These are phyloP conservation scores for Dolichopus griseipennis DNA, from an alignment of 2,888 invertebrate species.

Conservation along the genomic window DNA sequence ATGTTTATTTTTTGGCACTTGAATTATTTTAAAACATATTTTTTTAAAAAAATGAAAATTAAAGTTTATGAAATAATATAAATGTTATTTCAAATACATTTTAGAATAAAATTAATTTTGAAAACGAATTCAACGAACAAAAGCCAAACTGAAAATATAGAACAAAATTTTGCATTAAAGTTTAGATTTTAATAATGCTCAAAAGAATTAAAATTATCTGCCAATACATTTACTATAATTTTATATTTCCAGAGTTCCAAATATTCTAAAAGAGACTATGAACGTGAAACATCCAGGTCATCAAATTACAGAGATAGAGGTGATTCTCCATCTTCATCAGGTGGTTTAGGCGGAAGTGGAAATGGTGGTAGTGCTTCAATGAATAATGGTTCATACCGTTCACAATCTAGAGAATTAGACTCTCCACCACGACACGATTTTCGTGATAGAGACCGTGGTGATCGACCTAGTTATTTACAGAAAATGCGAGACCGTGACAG, in stretches of 20 bases:
- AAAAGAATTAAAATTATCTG: too few species aligned
- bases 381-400: slow-evolving; percentile 57
- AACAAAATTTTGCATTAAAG: too few species aligned
- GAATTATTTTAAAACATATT: too few species aligned
- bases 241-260: slow-evolving; percentile 53
- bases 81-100: too few species aligned
- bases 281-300: slow-evolving; percentile 42
- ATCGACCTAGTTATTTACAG: slow-evolving; percentile 47
- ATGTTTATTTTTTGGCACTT: too few species aligned
- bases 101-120: too few species aligned
- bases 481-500: slow-evolving; percentile 56
- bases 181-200: too few species aligned
- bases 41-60: too few species aligned
- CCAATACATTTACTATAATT: too few species aligned
- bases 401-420: slow-evolving; percentile 65
- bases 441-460: slow-evolving; percentile 44
- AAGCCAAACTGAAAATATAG: too few species aligned
- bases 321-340: slow-evolving; percentile 35
- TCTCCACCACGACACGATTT: slow-evolving; percentile 47
- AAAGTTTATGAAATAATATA: too few species aligned
- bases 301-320: slow-evolving; percentile 43
- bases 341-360: slow-evolving; percentile 20
- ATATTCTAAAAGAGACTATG: slow-evolving; percentile 65
- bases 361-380: slow-evolving; percentile 17
- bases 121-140: too few species aligned